Percentiles rank a stretch among this genome's conserved stretches.
Conservation (phyloP, 2,888 invertebrate genomes). For the Axea sp. region DNA sequence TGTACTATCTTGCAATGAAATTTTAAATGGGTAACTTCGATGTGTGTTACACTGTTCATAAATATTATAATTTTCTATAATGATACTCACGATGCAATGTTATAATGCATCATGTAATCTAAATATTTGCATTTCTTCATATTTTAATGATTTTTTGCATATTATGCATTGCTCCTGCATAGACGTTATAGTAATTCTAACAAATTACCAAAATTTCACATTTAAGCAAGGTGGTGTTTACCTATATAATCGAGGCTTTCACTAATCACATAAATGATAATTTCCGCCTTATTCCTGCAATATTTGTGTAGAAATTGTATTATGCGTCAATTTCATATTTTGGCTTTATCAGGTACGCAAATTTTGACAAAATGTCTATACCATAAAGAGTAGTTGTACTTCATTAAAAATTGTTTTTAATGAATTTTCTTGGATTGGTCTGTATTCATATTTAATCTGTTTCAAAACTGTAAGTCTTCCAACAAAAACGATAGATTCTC, state of each 20-base stretch:
- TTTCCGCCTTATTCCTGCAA: background rate
- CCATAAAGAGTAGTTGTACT: constrained; percentile 19
- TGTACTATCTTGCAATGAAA: constrained; percentile 3
- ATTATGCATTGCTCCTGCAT: too few relatives aligned
- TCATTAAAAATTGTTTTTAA: constrained; percentile 18
- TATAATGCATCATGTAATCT: too few relatives aligned
- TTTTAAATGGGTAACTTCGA: background rate
- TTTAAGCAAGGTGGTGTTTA: background rate
- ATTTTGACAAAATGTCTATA: constrained; percentile 19
- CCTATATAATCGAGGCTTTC: background rate
- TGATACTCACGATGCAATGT: constrained; percentile 1
- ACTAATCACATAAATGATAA: constrained; percentile 1
- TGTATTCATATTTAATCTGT: background rate
- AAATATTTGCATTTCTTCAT: too few relatives aligned
- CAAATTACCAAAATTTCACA: too few relatives aligned
- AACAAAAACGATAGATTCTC: constrained; percentile 47
- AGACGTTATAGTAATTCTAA: too few relatives aligned
- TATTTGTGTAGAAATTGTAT: constrained; percentile 31
- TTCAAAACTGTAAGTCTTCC: constrained; percentile 36
- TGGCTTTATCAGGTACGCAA: constrained; percentile 46
- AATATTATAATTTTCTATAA: too few relatives aligned
- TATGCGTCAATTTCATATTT: constrained; percentile 29
- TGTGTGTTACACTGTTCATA: constrained; percentile 11
- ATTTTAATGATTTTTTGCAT: too few relatives aligned
- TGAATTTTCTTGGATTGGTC: constrained; percentile 8